Base-by-base conservation (phyloP, 2,113 vertebrate genomes). In the Laticauda laticaudata region DNA sequence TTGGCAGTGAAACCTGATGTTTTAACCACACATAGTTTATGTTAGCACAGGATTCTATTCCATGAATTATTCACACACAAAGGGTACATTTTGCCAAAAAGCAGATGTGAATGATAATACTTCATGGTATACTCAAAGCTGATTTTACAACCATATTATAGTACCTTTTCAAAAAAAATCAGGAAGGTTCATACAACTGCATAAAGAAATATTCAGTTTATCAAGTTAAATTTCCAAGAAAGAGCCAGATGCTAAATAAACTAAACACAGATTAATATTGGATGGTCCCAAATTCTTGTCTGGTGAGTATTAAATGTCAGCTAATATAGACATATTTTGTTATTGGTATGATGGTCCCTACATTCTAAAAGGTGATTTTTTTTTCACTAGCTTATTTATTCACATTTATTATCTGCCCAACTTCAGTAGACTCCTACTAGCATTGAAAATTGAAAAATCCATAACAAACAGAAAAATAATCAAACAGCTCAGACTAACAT, bases 31-130 rank as follows among this genome's bases (percentile, higher is more conserved):
- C 53, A 89, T 18, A 1, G 45, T 93, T 90, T 86, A 90, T 91
- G 94, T 93, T 94, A 69, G 93, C 69, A 26, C 92, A 86, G 85
- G 89, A 93, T 69, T 23, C 14, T 7, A 92, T 5, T 88, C 81
- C 15, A 94, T 56, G 90, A 94, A 95, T 93, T 8, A 92, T 86
- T 94, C 56, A 88, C 75, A 90, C 92, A 91, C 51, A 5, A 61
- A 10, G 34, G 8, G 14, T 92, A 64, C 93, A 86, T 24, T 90
- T 20, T 14, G 88, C 29, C 91, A 53, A 10, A 69, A 90, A 64
- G 8, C 43, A 89, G 55, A 90, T 55, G 39, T 92, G 53, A 95
- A 45, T 61, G 92, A 64, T 56, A 92, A 43, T 29, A 90, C 87
- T 29, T 48, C 90, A 55, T 93, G 92, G 87, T 23, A 86, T 93